A percentile compares a stretch with the other conserved stretches of the same genome.
phyloP scores from a whole-genome alignment of 2,888 invertebrate species.

The Galerucella calmariensis region DNA sequence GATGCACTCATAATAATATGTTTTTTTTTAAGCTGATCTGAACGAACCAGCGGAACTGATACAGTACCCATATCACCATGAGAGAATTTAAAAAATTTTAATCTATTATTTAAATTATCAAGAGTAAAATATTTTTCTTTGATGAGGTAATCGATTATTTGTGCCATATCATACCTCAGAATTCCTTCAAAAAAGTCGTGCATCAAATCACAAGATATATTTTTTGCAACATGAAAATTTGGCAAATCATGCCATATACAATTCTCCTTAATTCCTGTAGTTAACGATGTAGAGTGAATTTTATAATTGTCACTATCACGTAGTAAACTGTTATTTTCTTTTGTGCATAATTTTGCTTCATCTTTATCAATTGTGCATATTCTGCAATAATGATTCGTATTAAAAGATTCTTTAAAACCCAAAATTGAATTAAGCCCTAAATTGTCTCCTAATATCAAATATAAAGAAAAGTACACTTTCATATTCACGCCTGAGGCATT shows the following conservation, averaged over 20 bases:
- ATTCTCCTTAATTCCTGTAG: too few species aligned
- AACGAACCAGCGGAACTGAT: slow-evolving; percentile 15
- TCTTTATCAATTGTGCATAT: slow-evolving; percentile 30
- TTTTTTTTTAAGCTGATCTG: slow-evolving; percentile 11
- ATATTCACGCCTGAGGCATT: slow-evolving; percentile 14
- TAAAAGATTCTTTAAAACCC: slow-evolving; percentile 38
- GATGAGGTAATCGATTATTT: slow-evolving; percentile 28
- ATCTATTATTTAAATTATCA: slow-evolving; percentile 26
- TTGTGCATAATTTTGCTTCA: slow-evolving; percentile 19
- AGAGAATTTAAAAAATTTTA: slow-evolving; percentile 30
- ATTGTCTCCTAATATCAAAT: slow-evolving; percentile 42
- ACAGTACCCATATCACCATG: slow-evolving; percentile 23
- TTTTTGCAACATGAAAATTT: too few species aligned
- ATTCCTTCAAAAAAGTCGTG: slow-evolving; percentile 24
- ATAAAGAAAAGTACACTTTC: slow-evolving; percentile 34
- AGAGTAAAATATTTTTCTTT: slow-evolving; percentile 28
- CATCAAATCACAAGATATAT: too few species aligned
- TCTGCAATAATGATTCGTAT: slow-evolving; percentile 33
- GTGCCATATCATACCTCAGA: slow-evolving; percentile 26
- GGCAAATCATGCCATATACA: slow-evolving; percentile 27
- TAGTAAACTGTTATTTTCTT: slow-evolving; percentile 16
- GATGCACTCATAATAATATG: slow-evolving; percentile 33
- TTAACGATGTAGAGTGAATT: too few species aligned
- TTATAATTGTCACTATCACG: slow-evolving; percentile 31
- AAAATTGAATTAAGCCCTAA: slow-evolving; percentile 39